Percentiles rank a stretch among this genome's conserved stretches.
Conservation (phyloP, 2,797 vertebrate genomes). For the Ceryle rudis region DNA sequence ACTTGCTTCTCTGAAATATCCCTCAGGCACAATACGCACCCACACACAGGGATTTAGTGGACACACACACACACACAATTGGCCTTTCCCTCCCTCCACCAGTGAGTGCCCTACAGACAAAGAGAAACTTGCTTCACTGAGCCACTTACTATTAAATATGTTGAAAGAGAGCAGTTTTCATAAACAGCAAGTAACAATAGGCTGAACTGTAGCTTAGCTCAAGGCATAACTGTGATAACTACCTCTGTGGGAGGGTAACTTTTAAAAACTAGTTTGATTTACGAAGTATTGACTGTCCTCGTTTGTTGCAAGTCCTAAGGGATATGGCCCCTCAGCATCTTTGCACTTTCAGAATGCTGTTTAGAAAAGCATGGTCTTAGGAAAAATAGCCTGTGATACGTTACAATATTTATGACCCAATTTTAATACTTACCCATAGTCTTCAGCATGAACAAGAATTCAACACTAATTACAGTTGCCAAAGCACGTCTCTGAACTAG, state of each 20-base stretch:
- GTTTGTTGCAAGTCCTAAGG: not conserved
- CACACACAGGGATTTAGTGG: not conserved
- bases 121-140: not conserved
- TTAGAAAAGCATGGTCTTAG: not conserved
- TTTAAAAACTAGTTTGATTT: not conserved
- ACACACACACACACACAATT: not conserved
- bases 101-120: not conserved
- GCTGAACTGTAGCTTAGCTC: not conserved
- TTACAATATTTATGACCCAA: not conserved
- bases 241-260: not conserved
- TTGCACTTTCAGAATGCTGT: not conserved
- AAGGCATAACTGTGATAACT: not conserved
- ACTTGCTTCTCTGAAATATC: not conserved
- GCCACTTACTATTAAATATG: not conserved
- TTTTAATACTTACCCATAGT: not conserved
- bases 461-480: constrained; percentile 12
- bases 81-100: not conserved
- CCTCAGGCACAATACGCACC: not conserved
- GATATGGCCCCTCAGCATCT: not conserved
- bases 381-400: not conserved
- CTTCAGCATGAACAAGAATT: not conserved
- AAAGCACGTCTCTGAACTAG: not conserved
- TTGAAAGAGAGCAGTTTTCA: constrained; percentile 12
- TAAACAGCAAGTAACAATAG: constrained; percentile 5
- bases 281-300: not conserved